phyloP scores from a whole-genome alignment of 2,113 vertebrate species.

The Lepus timidus region DNA sequence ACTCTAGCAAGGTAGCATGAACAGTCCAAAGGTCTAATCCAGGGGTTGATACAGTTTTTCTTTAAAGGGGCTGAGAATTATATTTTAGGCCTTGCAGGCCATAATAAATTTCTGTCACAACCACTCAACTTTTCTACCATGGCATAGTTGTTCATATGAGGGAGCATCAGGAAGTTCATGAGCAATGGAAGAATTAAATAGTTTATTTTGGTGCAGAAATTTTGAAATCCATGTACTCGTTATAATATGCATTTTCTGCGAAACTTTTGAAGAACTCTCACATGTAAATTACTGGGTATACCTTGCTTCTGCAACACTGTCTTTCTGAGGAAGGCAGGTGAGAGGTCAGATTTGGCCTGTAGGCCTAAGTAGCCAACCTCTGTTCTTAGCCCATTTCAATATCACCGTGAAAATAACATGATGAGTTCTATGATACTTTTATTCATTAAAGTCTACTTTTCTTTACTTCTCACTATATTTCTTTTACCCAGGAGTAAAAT shows the following conservation, averaged over 20 bases:
- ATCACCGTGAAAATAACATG: background rate
- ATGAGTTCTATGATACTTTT: background rate
- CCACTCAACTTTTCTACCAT: background rate
- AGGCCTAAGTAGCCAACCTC: background rate
- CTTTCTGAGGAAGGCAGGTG: background rate
- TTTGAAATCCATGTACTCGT: too few relatives aligned
- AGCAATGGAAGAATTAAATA: background rate
- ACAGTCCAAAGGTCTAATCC: background rate
- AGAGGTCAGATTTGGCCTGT: background rate
- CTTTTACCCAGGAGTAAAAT: background rate
- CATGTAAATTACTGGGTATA: background rate
- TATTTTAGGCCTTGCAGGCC: background rate
- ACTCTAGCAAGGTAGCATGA: background rate
- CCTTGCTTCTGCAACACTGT: background rate
- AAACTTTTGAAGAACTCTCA: too few relatives aligned
- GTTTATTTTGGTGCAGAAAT: too few relatives aligned
- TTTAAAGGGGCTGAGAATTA: background rate
- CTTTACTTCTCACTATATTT: conserved; percentile 23
- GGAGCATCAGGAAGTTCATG: too few relatives aligned
- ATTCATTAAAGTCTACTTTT: background rate
- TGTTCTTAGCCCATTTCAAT: background rate
- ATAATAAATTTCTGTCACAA: background rate
- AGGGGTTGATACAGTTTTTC: background rate
- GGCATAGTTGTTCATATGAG: background rate
- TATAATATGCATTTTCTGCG: too few relatives aligned